Conservation (phyloP, 2,113 vertebrate genomes). For the Anseranas semipalmata region DNA sequence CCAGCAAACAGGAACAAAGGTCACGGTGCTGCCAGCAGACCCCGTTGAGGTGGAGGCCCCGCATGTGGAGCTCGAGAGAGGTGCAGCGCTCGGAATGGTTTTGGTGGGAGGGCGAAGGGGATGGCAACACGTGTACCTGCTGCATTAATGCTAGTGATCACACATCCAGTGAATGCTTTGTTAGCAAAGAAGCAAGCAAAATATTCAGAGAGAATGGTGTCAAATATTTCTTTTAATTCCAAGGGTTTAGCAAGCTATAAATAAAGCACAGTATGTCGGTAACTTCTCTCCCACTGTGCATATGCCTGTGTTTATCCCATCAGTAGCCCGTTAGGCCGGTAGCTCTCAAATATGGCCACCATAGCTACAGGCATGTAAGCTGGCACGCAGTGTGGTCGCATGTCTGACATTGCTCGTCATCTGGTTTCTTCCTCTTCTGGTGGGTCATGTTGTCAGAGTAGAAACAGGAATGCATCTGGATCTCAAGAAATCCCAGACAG, state of each 20-base stretch:
- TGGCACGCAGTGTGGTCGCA: fast-evolving
- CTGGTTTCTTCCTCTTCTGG: background rate
- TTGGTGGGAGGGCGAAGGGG: background rate
- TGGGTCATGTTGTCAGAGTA: background rate
- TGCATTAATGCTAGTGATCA: fast-evolving
- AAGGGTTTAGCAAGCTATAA: background rate
- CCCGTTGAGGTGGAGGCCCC: constrained; percentile 83
- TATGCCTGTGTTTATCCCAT: background rate
- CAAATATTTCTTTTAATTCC: background rate
- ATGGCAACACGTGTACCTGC: background rate
- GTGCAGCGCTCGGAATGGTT: constrained; percentile 48
- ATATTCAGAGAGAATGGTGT: background rate
- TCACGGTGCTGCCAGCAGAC: constrained; percentile 93
- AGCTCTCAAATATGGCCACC: background rate
- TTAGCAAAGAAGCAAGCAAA: background rate
- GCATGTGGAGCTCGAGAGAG: constrained; percentile 73
- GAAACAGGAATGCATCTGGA: constrained; percentile 3
- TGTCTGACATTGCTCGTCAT: background rate
- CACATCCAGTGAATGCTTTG: background rate
- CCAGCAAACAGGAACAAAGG: constrained; percentile 96
- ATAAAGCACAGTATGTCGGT: background rate
- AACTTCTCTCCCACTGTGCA: background rate
- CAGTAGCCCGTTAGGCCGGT: background rate
- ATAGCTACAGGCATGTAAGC: background rate
- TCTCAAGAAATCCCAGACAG: background rate